Percentiles rank a stretch among this genome's conserved stretches.
Conservation (phyloP, 2,113 vertebrate species). For the Pitta sordida region DNA sequence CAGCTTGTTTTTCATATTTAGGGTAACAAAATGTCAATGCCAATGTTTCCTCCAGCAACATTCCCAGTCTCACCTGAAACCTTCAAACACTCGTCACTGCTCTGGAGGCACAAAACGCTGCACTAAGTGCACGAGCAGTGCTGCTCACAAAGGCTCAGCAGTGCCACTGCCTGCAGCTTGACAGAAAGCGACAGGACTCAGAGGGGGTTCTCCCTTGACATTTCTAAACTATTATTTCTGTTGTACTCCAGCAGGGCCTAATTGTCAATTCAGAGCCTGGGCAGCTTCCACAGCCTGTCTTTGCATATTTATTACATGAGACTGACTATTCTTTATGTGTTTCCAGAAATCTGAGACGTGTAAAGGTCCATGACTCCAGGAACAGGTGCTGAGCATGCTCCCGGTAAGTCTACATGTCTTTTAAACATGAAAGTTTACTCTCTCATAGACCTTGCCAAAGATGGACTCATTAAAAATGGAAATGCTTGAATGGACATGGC, state of each 20-base stretch:
- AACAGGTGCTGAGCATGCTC: not conserved
- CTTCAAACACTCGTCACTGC: not conserved
- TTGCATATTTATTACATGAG: not conserved
- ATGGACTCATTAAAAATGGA: not conserved
- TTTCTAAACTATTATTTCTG: not conserved
- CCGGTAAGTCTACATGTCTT: not conserved
- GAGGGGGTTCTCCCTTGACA: not conserved
- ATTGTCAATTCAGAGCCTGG: not conserved
- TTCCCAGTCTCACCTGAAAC: not conserved
- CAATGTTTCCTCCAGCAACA: not conserved
- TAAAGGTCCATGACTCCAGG: not conserved
- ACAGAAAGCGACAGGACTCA: not conserved
- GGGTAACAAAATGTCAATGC: not conserved
- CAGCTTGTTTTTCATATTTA: not conserved
- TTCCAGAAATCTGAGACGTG: not conserved
- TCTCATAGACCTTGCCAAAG: not conserved
- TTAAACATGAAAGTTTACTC: fast-evolving
- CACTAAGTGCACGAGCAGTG: not conserved
- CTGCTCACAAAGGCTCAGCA: constrained; percentile 4
- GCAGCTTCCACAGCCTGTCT: not conserved
- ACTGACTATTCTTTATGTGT: fast-evolving
- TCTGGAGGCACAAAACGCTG: not conserved
- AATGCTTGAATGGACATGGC: not conserved
- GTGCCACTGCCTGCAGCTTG: constrained; percentile 23
- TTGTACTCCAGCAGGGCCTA: not conserved